These are phyloP conservation scores for Allophyes oxyacanthae DNA, from an alignment of 2,888 invertebrate genomes.

Conservation along the genomic window DNA sequence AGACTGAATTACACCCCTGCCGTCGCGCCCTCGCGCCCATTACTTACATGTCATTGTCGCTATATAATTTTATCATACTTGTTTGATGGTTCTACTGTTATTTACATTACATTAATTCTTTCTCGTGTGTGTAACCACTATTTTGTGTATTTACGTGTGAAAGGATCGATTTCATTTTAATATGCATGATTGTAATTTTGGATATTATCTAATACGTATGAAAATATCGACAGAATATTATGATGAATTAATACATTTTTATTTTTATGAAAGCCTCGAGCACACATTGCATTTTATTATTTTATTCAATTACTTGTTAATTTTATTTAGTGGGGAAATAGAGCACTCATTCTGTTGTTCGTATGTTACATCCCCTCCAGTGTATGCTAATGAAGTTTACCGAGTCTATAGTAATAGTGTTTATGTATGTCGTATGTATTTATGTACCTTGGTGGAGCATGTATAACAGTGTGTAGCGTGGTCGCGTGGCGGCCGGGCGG, in stretches of 20 bases:
- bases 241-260: slow-evolving; percentile 51
- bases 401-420: slow-evolving; percentile 73
- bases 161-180: slow-evolving; percentile 75
- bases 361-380: slow-evolving; percentile 67
- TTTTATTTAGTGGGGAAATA: slow-evolving; percentile 69
- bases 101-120: slow-evolving; percentile 78
- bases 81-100: slow-evolving; percentile 85
- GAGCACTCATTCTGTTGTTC: slow-evolving; percentile 69
- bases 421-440: slow-evolving; percentile 70
- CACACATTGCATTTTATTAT: slow-evolving; percentile 67
- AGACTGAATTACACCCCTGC: slow-evolving; percentile 87
- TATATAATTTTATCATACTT: slow-evolving; percentile 79
- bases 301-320: slow-evolving; percentile 71
- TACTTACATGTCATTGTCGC: slow-evolving; percentile 81
- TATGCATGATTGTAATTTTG: slow-evolving; percentile 70
- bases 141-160: slow-evolving; percentile 83
- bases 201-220: slow-evolving; percentile 54
- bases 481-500: slow-evolving; percentile 54
- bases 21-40: slow-evolving; percentile 75
- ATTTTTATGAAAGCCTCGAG: slow-evolving; percentile 60
- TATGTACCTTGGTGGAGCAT: slow-evolving; percentile 62
- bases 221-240: slow-evolving; percentile 55
- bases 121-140: slow-evolving; percentile 83
- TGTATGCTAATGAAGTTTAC: slow-evolving; percentile 72
- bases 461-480: slow-evolving; percentile 55